These are phyloP conservation scores for Cherax destructor DNA, from an alignment of 1,140 invertebrate genomes.

Conservation along the genomic window DNA sequence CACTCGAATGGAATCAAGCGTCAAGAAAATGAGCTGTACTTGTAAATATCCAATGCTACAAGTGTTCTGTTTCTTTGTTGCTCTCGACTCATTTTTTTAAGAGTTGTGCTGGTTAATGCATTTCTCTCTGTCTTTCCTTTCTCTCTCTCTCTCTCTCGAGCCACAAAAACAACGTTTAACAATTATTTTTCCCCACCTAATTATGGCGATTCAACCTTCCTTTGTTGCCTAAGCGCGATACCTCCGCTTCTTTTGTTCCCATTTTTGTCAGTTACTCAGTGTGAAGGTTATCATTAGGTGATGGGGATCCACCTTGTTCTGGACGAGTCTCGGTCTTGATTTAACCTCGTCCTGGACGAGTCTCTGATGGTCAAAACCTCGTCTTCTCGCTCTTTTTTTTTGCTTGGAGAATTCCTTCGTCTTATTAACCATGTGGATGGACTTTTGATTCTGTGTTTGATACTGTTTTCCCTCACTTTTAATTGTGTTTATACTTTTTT, in stretches of 20 bases:
- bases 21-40: too few relatives aligned
- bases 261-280: slow-evolving; percentile 1
- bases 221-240: slow-evolving; percentile 13
- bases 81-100: too few relatives aligned
- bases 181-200: not conserved
- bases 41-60: too few relatives aligned
- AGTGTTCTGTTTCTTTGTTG: too few relatives aligned
- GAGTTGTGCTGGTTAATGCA: too few relatives aligned
- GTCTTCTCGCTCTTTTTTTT: not conserved
- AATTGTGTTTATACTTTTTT: too few relatives aligned
- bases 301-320: not conserved
- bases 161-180: not conserved
- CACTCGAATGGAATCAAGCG: too few relatives aligned
- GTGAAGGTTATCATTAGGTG: not conserved
- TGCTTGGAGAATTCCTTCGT: not conserved
- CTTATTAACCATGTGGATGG: not conserved
- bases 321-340: not conserved
- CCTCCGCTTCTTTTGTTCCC: not conserved
- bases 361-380: not conserved
- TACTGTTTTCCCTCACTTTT: too few relatives aligned
- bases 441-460: too few relatives aligned
- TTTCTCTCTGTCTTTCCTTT: not conserved
- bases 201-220: not conserved
- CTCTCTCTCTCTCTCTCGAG: slow-evolving; percentile 1
- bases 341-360: not conserved